Conservation (phyloP, 2,113 vertebrate genomes). For the Ahaetulla prasina region DNA sequence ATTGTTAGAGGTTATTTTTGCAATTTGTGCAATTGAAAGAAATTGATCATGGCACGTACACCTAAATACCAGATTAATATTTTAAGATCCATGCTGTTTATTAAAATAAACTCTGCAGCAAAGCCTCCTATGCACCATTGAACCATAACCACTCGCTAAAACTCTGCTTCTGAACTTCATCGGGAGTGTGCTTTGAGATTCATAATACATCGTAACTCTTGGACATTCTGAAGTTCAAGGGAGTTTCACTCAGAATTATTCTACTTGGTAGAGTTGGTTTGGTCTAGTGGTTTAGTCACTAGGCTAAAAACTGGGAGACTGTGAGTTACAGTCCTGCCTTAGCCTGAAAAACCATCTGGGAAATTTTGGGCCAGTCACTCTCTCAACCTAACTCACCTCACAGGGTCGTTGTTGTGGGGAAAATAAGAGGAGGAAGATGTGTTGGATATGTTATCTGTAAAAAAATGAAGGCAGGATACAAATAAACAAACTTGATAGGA, state of each 20-base stretch:
- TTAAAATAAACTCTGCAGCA: neutral
- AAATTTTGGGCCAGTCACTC: neutral
- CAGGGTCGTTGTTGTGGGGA: neutral
- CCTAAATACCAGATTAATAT: neutral
- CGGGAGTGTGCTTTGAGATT: neutral
- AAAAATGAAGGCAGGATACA: neutral
- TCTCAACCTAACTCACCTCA: neutral
- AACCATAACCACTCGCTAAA: neutral
- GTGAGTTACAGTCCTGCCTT: neutral
- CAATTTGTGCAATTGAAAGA: constrained; percentile 45
- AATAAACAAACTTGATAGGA: neutral
- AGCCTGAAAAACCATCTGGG: neutral
- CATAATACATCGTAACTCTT: accelerated
- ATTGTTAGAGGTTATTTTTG: constrained; percentile 38
- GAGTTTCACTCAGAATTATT: neutral
- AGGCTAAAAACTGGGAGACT: neutral
- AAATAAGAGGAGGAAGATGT: neutral
- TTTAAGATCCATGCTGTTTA: neutral
- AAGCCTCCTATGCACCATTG: neutral
- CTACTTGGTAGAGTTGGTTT: neutral
- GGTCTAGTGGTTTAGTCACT: neutral
- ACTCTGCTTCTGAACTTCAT: neutral
- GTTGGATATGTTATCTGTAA: neutral
- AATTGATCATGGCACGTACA: constrained; percentile 35
- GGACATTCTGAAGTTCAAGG: neutral